A percentile compares a stretch with the other conserved stretches of the same genome.
phyloP scores from a whole-genome alignment of 2,113 vertebrate species.

The Parus major region DNA sequence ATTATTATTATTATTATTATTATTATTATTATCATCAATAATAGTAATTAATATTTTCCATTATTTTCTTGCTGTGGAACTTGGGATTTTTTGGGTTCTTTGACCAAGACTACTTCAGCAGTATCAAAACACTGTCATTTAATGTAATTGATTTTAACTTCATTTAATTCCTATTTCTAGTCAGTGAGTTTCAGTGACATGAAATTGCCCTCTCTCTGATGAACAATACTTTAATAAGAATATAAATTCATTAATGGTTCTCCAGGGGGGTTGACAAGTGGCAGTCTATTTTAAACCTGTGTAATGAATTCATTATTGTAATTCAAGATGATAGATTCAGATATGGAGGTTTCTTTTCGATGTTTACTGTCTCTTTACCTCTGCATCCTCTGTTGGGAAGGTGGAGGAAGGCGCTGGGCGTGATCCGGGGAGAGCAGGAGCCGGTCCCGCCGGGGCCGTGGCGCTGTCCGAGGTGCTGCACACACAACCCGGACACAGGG shows the following conservation, averaged over 20 bases:
- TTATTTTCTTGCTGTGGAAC: background rate
- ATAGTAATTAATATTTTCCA: too few relatives aligned
- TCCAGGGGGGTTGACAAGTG: background rate
- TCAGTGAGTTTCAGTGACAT: background rate
- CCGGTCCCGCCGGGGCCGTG: rapidly evolving
- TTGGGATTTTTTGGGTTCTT: background rate
- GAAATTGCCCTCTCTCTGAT: background rate
- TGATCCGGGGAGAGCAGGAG: background rate
- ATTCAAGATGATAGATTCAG: background rate
- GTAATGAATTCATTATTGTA: background rate
- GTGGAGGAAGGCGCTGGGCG: rapidly evolving
- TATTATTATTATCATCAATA: too few relatives aligned
- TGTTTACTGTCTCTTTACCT: background rate
- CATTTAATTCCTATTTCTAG: background rate
- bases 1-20: too few relatives aligned
- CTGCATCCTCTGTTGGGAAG: background rate
- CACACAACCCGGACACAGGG: rapidly evolving
- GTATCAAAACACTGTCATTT: background rate
- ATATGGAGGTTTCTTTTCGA: background rate
- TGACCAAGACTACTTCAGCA: background rate
- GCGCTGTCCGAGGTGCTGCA: background rate
- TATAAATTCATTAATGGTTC: background rate
- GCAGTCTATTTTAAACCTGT: background rate
- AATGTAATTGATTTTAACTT: background rate
- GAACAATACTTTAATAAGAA: background rate